These are phyloP conservation scores for Spilosoma lubricipeda DNA, from an alignment of 2,888 invertebrate genomes.

Conservation along the genomic window DNA sequence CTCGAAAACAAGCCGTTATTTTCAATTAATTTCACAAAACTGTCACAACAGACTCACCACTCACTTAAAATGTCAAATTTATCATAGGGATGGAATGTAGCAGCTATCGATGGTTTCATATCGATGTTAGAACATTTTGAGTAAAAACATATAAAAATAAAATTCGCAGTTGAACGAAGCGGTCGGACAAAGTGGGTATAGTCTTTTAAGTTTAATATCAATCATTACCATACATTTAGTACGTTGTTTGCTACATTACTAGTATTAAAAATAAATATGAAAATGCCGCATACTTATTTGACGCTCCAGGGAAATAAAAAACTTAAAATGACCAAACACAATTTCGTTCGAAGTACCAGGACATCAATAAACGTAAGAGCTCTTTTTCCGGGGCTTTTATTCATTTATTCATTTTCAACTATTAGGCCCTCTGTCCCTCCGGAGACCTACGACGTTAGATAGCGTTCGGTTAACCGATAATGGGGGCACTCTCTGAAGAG, in stretches of 20 bases:
- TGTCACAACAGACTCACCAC: background rate
- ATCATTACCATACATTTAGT: background rate
- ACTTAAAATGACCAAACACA: background rate
- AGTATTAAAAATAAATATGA: background rate
- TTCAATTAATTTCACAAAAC: background rate
- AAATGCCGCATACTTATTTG: background rate
- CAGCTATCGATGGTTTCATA: background rate
- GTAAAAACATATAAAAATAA: too few relatives aligned
- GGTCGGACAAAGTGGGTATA: too few relatives aligned
- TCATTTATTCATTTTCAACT: slow-evolving; percentile 7
- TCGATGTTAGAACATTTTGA: background rate
- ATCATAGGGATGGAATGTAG: background rate
- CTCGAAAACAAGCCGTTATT: background rate
- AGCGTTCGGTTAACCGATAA: slow-evolving; percentile 4
- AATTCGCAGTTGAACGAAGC: too few relatives aligned
- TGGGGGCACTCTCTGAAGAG: background rate
- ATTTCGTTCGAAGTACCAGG: slow-evolving; percentile 1
- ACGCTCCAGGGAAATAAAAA: background rate
- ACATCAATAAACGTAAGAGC: background rate
- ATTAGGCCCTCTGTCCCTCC: background rate
- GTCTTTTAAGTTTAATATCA: too few relatives aligned
- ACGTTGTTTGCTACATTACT: background rate
- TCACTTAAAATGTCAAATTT: background rate
- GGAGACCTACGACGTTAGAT: background rate
- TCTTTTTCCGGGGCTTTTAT: background rate